Base-by-base conservation (phyloP, 1,140 invertebrate genomes). In the Thrips palmi region DNA sequence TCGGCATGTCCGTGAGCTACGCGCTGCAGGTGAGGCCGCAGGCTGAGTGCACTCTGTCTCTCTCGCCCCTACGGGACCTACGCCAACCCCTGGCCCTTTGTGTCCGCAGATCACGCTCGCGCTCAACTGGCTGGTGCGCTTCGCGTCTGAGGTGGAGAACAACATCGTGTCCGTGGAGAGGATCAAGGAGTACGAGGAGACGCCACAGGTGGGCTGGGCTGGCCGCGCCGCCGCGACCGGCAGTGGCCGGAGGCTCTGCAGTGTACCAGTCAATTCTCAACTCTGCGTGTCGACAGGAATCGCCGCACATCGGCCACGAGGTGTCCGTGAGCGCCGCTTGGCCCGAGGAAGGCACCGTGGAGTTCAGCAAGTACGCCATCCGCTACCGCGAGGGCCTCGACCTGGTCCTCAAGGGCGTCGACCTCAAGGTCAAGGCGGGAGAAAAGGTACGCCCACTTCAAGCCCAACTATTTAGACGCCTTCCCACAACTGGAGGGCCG, bases 271-370 rank as follows among this genome's bases (percentile, higher is more conserved):
- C n/a, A n/a, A n/a, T n/a, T n/a, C n/a, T n/a, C n/a, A n/a, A n/a
- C n/a, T n/a, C n/a, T n/a, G n/a, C n/a, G n/a, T n/a, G n/a, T n/a
- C n/a, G 11, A 14, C 31, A 8, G 7, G 14, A 11, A 7, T 47
- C 49, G 7, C 33, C 41, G 4, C 50, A 49, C 49, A 45, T 44
- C 31, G 40, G 41, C 15, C 20, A 38, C 11, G 39, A 44, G 17
- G 34, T 29, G 25, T 45, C 41, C 32, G 44, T 45, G 15, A 36
- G 41, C 6, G 59, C 64, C 0, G 67, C 68, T 3, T 85, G 85
- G 85, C 84, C 85, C 0, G 43, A 58, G n/a, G 48, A 70, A 7
- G 83, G 81, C 0, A 56, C 62, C 20, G 64, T 91, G 5, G 60
- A 67, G 23, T 84, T 85, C 40, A 64, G 72, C 30, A 58, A 74